These are phyloP conservation scores for Plectropomus leopardus DNA, from an alignment of 2,113 vertebrate genomes.

Conservation along the genomic window DNA sequence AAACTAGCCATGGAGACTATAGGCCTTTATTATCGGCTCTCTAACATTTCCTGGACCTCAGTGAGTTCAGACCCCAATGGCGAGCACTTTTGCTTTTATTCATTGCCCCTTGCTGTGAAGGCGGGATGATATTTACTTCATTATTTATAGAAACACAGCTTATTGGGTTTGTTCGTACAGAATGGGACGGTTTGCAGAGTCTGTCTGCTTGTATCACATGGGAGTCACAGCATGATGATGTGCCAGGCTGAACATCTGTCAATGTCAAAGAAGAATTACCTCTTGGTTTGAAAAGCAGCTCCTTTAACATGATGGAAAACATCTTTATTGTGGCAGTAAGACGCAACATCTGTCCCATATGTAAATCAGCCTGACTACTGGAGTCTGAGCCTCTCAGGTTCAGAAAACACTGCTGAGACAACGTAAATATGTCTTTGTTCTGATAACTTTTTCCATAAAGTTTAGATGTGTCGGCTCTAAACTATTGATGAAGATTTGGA, in stretches of 20 bases:
- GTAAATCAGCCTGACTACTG: slow-evolving; percentile 52
- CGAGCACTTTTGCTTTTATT: slow-evolving; percentile 34
- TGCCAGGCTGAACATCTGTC: slow-evolving; percentile 66
- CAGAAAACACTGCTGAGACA: slow-evolving; percentile 34
- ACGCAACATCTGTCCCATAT: slow-evolving; percentile 63
- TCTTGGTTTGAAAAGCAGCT: slow-evolving; percentile 48
- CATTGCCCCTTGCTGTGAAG: slow-evolving; percentile 5
- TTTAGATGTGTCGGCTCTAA: neutral
- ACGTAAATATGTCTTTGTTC: slow-evolving; percentile 22
- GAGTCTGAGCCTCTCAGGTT: slow-evolving; percentile 2
- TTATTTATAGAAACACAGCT: slow-evolving; percentile 47
- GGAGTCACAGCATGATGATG: slow-evolving; percentile 28
- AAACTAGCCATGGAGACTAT: slow-evolving; percentile 27
- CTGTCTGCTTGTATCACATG: slow-evolving; percentile 7
- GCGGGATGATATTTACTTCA: slow-evolving; percentile 30
- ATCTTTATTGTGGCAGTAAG: slow-evolving; percentile 44
- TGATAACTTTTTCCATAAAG: slow-evolving; percentile 23
- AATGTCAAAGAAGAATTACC: slow-evolving; percentile 57
- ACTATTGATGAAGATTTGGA: slow-evolving; percentile 17
- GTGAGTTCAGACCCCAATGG: slow-evolving; percentile 27
- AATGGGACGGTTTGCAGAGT: slow-evolving; percentile 8
- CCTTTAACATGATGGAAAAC: slow-evolving; percentile 64
- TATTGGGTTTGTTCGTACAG: slow-evolving; percentile 1
- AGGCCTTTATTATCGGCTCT: slow-evolving; percentile 45
- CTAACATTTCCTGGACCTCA: slow-evolving; percentile 29